Conservation (phyloP, 1,140 invertebrate genomes). For the Leptinotarsa texana region DNA sequence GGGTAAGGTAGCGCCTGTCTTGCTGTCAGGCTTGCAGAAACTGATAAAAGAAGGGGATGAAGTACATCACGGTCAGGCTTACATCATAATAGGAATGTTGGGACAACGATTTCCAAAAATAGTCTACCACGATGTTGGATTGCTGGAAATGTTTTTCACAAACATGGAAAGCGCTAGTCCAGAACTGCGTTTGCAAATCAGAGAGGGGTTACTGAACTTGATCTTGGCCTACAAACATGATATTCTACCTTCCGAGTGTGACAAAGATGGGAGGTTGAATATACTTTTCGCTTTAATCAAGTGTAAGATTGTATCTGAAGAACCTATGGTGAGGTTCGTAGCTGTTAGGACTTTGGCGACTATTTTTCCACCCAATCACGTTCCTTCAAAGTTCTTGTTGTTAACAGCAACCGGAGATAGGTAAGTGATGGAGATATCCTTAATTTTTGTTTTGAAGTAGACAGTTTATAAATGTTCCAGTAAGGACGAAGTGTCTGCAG, state of each 20-base stretch:
- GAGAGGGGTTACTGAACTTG: conserved; percentile 52
- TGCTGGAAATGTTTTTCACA: conserved; percentile 70
- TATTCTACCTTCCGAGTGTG: conserved; percentile 47
- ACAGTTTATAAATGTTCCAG: conserved; percentile 53
- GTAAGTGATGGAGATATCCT: conserved; percentile 57
- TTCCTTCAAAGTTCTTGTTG: conserved; percentile 80
- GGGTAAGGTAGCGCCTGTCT: conserved; percentile 65
- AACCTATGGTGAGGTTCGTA: conserved; percentile 76
- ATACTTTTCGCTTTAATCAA: conserved; percentile 58
- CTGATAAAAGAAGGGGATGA: conserved; percentile 68
- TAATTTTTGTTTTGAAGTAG: not conserved
- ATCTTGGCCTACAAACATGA: conserved; percentile 67
- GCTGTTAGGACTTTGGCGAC: conserved; percentile 80
- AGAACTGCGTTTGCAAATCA: conserved; percentile 49
- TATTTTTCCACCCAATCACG: conserved; percentile 80
- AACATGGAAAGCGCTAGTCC: conserved; percentile 63
- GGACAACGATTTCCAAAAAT: conserved; percentile 69
- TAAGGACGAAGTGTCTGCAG: conserved; percentile 76
- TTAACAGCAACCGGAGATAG: conserved; percentile 83
- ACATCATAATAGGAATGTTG: conserved; percentile 75
- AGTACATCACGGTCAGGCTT: conserved; percentile 71
- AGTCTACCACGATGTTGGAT: conserved; percentile 68
- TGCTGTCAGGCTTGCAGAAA: conserved; percentile 73
- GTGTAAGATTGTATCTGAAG: conserved; percentile 66
- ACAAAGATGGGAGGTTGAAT: conserved; percentile 48